phyloP scores from a whole-genome alignment of 2,888 invertebrate genomes.

The Ligdia adustata region DNA sequence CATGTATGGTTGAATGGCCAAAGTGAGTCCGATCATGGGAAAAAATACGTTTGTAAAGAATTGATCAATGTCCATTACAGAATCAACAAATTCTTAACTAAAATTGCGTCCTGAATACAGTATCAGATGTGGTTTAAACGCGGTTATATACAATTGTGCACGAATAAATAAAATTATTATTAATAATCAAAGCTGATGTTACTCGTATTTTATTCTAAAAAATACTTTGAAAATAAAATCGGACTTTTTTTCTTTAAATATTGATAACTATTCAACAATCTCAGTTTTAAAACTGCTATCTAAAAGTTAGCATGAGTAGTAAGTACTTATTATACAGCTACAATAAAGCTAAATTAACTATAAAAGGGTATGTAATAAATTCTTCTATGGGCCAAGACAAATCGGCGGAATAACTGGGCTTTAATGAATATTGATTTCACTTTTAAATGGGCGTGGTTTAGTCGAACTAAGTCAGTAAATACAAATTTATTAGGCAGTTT shows the following conservation, averaged over 20 bases:
- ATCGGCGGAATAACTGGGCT: slow-evolving; percentile 57
- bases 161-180: too few relatives aligned
- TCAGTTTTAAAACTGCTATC: too few relatives aligned
- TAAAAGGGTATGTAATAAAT: slow-evolving; percentile 57
- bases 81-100: slow-evolving; percentile 48
- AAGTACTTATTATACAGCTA: slow-evolving; percentile 19
- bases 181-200: too few relatives aligned
- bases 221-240: too few relatives aligned
- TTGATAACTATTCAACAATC: too few relatives aligned
- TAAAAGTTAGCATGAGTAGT: too few relatives aligned
- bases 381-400: slow-evolving; percentile 56
- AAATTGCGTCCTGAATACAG: slow-evolving; percentile 41
- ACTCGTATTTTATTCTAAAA: too few relatives aligned
- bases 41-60: slow-evolving; percentile 33
- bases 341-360: slow-evolving; percentile 40
- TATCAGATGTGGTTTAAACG: slow-evolving; percentile 13
- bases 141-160: too few relatives aligned
- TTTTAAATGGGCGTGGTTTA: slow-evolving; percentile 19
- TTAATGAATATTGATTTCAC: slow-evolving; percentile 55
- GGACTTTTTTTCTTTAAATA: too few relatives aligned
- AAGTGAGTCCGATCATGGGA: slow-evolving; percentile 33
- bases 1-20: slow-evolving; percentile 28
- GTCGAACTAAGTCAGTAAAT: slow-evolving; percentile 31
- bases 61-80: slow-evolving; percentile 29
- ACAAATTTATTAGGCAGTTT: slow-evolving; percentile 5